Conservation (phyloP, 2,888 invertebrate species). For the Masnerella sp. region DNA sequence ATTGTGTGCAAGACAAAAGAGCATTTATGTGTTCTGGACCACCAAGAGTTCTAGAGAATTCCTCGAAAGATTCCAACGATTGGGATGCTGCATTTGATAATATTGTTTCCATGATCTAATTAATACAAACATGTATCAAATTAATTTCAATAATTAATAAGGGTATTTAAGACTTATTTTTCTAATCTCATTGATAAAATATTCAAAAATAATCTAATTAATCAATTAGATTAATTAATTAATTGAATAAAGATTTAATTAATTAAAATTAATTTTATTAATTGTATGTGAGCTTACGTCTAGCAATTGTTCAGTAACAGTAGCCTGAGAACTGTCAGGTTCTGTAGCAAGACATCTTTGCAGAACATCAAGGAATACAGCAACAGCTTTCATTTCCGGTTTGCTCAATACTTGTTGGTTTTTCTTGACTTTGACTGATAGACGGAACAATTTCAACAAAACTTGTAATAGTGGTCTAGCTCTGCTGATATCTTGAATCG, state of each 20-base stretch:
- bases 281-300: slow-evolving; percentile 80
- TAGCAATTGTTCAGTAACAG: slow-evolving; percentile 92
- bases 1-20: slow-evolving; percentile 88
- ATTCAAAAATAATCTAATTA: background rate
- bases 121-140: too few relatives aligned
- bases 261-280: too few relatives aligned
- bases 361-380: slow-evolving; percentile 89
- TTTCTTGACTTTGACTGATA: slow-evolving; percentile 93
- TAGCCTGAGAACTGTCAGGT: slow-evolving; percentile 85
- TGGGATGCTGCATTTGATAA: slow-evolving; percentile 94
- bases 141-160: too few relatives aligned
- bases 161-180: too few relatives aligned
- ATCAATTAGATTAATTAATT: too few relatives aligned
- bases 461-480: slow-evolving; percentile 93
- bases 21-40: slow-evolving; percentile 86
- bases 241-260: slow-evolving; percentile 2
- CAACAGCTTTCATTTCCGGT: slow-evolving; percentile 90
- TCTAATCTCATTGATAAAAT: too few relatives aligned
- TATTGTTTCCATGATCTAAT: slow-evolving; percentile 95
- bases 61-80: slow-evolving; percentile 88
- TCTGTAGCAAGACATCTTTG: slow-evolving; percentile 85
- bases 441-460: slow-evolving; percentile 90
- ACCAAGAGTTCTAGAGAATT: slow-evolving; percentile 93
- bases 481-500: slow-evolving; percentile 90
- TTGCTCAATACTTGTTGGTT: slow-evolving; percentile 94